A percentile compares a stretch with the other conserved stretches of the same genome.
Evolutionary conservation across 2,888 invertebrate species (phyloP).

Genomic region (Lasioglossum pauxillum): DNA sequence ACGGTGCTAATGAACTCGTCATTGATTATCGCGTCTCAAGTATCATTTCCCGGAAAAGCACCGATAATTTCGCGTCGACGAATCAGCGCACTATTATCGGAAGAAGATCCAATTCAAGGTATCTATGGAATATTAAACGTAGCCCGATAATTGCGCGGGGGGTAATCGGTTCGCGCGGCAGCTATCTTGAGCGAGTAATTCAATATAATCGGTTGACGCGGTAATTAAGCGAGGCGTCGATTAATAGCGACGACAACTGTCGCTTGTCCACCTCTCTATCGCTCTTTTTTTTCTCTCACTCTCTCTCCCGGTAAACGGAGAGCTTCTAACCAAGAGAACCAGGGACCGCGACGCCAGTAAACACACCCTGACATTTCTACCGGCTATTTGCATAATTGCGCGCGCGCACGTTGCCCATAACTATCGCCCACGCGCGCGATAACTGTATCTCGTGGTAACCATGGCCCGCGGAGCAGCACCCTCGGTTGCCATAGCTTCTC

Average conservation of each 20-base stretch:
- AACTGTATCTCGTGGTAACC: slow-evolving; percentile 58
- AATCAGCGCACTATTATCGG: neutral
- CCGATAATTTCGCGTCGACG: too few relatives aligned
- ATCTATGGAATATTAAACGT: slow-evolving; percentile 8
- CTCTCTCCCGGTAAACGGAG: neutral
- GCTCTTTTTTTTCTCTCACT: neutral
- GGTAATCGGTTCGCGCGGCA: slow-evolving; percentile 18
- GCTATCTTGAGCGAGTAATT: slow-evolving; percentile 22
- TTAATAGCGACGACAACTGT: slow-evolving; percentile 34
- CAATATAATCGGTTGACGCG: slow-evolving; percentile 14
- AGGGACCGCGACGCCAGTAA: slow-evolving; percentile 33
- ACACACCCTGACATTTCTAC: slow-evolving; percentile 53
- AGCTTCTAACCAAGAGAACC: neutral
- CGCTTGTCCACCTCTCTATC: neutral
- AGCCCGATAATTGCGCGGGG: slow-evolving; percentile 23
- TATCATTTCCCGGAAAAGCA: neutral
- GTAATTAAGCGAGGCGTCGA: slow-evolving; percentile 34
- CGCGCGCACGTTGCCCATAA: slow-evolving; percentile 61
- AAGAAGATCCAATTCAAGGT: slow-evolving; percentile 23
- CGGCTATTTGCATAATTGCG: slow-evolving; percentile 69
- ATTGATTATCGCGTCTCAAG: neutral
- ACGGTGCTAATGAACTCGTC: neutral
- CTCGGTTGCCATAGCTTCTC: slow-evolving; percentile 10
- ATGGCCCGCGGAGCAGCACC: slow-evolving; percentile 12
- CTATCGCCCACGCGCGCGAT: slow-evolving; percentile 63